A percentile compares a stretch with the other conserved stretches of the same genome.
phyloP scores from a whole-genome alignment of 2,113 vertebrate species.

The Pholis gunnellus region DNA sequence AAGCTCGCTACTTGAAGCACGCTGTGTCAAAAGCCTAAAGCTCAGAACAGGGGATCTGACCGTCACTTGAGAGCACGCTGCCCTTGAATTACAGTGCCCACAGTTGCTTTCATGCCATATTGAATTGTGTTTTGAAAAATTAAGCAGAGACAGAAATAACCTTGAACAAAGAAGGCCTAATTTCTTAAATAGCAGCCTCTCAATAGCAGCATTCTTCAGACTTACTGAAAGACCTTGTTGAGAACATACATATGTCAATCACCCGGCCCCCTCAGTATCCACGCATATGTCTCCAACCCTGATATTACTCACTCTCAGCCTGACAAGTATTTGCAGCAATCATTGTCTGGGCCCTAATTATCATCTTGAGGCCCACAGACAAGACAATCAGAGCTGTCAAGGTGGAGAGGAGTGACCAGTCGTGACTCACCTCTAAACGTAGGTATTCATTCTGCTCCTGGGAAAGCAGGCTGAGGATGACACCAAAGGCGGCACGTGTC shows the following conservation, averaged over 20 bases:
- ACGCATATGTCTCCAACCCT: constrained; percentile 72
- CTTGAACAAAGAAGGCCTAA: constrained; percentile 38
- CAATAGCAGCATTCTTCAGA: constrained; percentile 37
- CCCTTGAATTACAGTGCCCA: constrained; percentile 16
- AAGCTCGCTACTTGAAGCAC: constrained; percentile 34
- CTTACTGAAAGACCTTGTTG: constrained; percentile 46
- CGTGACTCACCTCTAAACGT: constrained; percentile 86
- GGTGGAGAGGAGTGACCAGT: constrained; percentile 34
- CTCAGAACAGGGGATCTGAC: constrained; percentile 37
- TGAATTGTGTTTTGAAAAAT: constrained; percentile 29
- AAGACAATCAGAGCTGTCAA: constrained; percentile 60
- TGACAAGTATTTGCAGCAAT: constrained; percentile 67
- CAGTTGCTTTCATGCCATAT: not conserved
- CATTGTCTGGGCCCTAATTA: constrained; percentile 56
- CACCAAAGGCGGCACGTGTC: constrained; percentile 81
- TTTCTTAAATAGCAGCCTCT: constrained; percentile 49
- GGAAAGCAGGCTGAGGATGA: constrained; percentile 85
- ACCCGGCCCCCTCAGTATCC: constrained; percentile 64
- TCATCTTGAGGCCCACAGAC: constrained; percentile 60
- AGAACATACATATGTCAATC: constrained; percentile 73
- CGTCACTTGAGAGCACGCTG: constrained; percentile 37
- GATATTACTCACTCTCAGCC: constrained; percentile 74
- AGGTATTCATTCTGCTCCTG: constrained; percentile 87
- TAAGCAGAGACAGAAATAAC: constrained; percentile 57
- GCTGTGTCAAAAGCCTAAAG: constrained; percentile 43